Evolutionary conservation across 2,888 invertebrate species (phyloP).

Genomic region (Aphidius colemani): DNA sequence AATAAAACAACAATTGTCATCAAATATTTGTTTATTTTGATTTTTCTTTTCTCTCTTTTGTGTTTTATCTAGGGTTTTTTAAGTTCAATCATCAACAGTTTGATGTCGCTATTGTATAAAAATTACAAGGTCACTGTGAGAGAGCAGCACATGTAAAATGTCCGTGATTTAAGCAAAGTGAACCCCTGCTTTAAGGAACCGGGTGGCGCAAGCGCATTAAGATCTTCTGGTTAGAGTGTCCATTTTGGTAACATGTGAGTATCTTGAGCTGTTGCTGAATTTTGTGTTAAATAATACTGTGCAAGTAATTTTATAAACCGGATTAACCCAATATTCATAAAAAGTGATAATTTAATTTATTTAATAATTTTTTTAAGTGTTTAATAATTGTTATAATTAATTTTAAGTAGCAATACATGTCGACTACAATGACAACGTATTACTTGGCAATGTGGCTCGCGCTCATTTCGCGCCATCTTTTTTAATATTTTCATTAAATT

Average conservation of each 20-base stretch:
- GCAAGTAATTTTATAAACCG: constrained; percentile 39
- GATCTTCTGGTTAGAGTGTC: constrained; percentile 84
- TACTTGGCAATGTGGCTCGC: constrained; percentile 48
- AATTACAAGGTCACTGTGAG: too few relatives aligned
- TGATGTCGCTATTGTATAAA: too few relatives aligned
- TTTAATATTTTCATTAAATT: constrained; percentile 41
- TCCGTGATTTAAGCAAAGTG: constrained; percentile 49
- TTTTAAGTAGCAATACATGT: constrained; percentile 17
- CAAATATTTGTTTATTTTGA: too few relatives aligned
- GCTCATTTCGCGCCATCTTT: constrained; percentile 64
- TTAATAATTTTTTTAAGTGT: constrained; percentile 31
- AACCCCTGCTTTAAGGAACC: constrained; percentile 59
- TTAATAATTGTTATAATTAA: constrained; percentile 9
- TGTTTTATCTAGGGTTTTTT: too few relatives aligned
- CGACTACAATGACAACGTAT: constrained; percentile 43
- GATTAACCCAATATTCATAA: constrained; percentile 36
- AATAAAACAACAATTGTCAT: too few relatives aligned
- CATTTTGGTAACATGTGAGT: constrained; percentile 92
- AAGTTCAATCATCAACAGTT: too few relatives aligned
- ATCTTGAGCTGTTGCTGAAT: constrained; percentile 59
- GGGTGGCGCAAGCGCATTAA: constrained; percentile 74
- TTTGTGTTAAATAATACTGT: constrained; percentile 48
- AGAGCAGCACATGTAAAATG: too few relatives aligned
- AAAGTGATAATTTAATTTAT: constrained; percentile 38
- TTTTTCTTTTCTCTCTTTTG: too few relatives aligned